Evolutionary conservation across 2,888 invertebrate genomes (phyloP).

Genomic region (Apamea epomidion): DNA sequence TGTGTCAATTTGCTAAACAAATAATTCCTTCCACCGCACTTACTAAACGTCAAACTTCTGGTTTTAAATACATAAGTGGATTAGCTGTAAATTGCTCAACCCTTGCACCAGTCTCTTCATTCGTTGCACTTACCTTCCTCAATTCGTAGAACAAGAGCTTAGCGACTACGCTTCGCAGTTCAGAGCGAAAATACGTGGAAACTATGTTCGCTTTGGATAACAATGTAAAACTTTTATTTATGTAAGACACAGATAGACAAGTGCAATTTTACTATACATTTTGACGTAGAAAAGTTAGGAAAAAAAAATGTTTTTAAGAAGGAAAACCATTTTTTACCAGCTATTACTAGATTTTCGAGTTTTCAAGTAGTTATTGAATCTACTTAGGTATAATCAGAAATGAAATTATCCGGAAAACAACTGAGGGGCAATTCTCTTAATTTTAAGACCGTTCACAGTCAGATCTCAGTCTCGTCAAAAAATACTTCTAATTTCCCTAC

Average conservation of each 20-base stretch:
- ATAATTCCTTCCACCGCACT: neutral
- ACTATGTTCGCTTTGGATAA: neutral
- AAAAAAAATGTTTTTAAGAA: neutral
- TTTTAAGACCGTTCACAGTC: too few relatives aligned
- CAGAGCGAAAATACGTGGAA: neutral
- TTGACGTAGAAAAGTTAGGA: neutral
- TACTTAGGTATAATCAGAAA: too few relatives aligned
- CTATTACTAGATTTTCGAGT: neutral
- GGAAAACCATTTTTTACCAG: neutral
- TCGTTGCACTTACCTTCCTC: neutral
- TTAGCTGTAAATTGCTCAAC: neutral
- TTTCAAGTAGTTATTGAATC: neutral
- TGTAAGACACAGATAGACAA: neutral
- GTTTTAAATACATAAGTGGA: neutral
- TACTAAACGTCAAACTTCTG: neutral
- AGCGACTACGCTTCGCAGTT: neutral
- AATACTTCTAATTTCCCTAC: too few relatives aligned
- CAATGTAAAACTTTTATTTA: neutral
- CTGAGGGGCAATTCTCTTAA: too few relatives aligned
- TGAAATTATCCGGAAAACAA: too few relatives aligned
- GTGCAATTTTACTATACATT: neutral
- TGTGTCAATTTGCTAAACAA: neutral
- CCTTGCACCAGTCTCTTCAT: neutral
- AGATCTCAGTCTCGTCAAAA: too few relatives aligned
- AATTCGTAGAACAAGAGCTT: neutral